These are phyloP conservation scores for Morinoia aosen DNA, from an alignment of 2,888 invertebrate species.

Conservation along the genomic window DNA sequence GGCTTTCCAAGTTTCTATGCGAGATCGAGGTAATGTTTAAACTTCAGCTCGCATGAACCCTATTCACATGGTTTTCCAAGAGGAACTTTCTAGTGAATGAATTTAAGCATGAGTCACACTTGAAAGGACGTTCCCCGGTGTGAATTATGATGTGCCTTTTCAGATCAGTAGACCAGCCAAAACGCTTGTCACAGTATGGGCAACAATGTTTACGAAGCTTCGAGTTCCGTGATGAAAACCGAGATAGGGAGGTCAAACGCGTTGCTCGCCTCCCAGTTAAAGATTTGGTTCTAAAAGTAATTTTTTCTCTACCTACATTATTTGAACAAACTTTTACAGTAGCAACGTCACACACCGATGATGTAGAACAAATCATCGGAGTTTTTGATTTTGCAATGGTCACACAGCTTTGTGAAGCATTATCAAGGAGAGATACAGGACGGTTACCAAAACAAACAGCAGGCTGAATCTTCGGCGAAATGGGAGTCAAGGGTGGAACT, in stretches of 20 bases:
- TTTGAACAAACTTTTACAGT: slow-evolving; percentile 38
- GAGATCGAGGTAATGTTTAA: not conserved
- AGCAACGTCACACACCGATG: not conserved
- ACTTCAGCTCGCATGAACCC: slow-evolving; percentile 64
- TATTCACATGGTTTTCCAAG: slow-evolving; percentile 66
- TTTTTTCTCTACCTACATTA: slow-evolving; percentile 34
- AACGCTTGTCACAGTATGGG: slow-evolving; percentile 62
- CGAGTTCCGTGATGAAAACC: slow-evolving; percentile 60
- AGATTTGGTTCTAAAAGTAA: not conserved
- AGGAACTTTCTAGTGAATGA: slow-evolving; percentile 67
- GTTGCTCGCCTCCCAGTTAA: not conserved
- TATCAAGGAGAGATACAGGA: not conserved
- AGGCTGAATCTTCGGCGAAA: not conserved
- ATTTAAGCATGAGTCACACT: slow-evolving; percentile 63
- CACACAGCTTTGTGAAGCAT: not conserved
- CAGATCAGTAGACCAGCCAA: slow-evolving; percentile 67
- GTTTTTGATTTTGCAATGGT: not conserved
- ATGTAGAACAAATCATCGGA: not conserved
- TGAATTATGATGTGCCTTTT: slow-evolving; percentile 67
- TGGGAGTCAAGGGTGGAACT: not conserved
- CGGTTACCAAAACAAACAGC: not conserved
- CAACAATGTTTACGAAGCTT: slow-evolving; percentile 64
- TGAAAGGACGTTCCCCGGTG: slow-evolving; percentile 66
- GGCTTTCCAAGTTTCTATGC: not conserved
- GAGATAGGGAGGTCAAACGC: not conserved